Evolutionary conservation across 1,140 invertebrate species (phyloP).

Genomic region (Vanessa tameamea): DNA sequence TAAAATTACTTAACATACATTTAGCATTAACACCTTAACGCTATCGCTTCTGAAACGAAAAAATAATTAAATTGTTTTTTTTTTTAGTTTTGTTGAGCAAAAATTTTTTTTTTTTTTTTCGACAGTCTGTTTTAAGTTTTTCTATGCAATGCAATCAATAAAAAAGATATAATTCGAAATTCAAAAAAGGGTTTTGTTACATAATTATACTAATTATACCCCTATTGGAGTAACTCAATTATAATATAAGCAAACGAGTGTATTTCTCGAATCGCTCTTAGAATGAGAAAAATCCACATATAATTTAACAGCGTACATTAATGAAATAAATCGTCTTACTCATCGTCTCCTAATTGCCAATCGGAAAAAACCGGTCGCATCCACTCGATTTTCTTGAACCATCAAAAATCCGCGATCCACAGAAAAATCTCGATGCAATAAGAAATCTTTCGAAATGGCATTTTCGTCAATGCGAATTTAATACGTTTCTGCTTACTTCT

Average conservation of each 20-base stretch:
- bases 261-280: not conserved
- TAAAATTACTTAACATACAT: too few relatives aligned
- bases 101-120: too few relatives aligned
- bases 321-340: constrained; percentile 18
- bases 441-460: constrained; percentile 63
- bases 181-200: too few relatives aligned
- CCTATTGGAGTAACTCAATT: not conserved
- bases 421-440: constrained; percentile 38
- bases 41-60: too few relatives aligned
- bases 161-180: too few relatives aligned
- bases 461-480: constrained; percentile 66
- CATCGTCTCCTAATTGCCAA: constrained; percentile 17
- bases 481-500: constrained; percentile 71
- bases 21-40: too few relatives aligned
- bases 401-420: constrained; percentile 38
- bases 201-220: too few relatives aligned
- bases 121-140: too few relatives aligned
- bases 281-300: constrained; percentile 25
- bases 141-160: too few relatives aligned
- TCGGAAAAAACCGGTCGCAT: constrained; percentile 19
- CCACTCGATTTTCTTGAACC: constrained; percentile 22
- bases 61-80: too few relatives aligned
- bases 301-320: constrained; percentile 27
- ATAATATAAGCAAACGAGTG: not conserved
- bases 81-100: too few relatives aligned